These are phyloP conservation scores for Lepisosteus oculatus DNA, from an alignment of 2,113 vertebrate species.

Conservation along the genomic window DNA sequence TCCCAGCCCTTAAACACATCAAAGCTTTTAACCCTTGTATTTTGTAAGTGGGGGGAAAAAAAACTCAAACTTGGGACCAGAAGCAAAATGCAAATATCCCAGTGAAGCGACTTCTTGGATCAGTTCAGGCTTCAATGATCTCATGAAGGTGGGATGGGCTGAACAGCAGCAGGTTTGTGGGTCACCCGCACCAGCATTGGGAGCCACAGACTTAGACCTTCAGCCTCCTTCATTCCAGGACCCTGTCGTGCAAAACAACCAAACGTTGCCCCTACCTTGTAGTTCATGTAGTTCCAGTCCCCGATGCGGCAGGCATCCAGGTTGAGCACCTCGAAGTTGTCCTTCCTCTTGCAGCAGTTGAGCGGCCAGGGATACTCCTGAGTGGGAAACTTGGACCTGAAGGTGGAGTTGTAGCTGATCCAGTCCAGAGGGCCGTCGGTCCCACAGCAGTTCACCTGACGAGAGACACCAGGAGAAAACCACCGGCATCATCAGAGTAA, in stretches of 20 bases:
- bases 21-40: no score
- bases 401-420: slow-evolving; percentile 59
- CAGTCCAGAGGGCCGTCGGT: slow-evolving; percentile 65
- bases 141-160: background rate
- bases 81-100: no score
- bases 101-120: no score
- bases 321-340: slow-evolving; percentile 49
- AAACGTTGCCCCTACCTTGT: slow-evolving; percentile 39
- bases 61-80: no score
- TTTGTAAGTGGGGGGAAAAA: no score
- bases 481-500: no score
- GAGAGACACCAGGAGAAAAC: background rate
- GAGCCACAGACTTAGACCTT: no score
- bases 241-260: background rate
- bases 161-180: background rate
- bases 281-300: slow-evolving; percentile 41
- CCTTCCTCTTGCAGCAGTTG: slow-evolving; percentile 54
- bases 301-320: slow-evolving; percentile 52
- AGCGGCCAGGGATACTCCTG: slow-evolving; percentile 57
- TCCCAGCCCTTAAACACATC: no score
- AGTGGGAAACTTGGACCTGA: slow-evolving; percentile 27
- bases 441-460: slow-evolving; percentile 67
- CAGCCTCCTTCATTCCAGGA: background rate
- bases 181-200: background rate
- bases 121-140: no score